These are phyloP conservation scores for Typhlomys cinereus DNA, from an alignment of 2,113 vertebrate genomes.

Conservation along the genomic window DNA sequence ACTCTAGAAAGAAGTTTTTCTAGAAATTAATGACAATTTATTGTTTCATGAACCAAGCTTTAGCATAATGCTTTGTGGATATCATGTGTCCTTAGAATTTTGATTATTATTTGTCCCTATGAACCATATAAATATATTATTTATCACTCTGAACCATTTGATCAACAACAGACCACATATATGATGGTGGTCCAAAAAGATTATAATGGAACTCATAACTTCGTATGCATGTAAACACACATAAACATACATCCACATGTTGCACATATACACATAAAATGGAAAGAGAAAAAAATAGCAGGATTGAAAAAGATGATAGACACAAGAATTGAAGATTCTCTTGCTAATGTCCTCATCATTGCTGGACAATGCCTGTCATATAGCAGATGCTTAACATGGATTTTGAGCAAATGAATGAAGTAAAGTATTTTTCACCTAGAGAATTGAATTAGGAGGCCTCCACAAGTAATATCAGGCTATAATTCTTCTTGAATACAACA, in stretches of 20 bases:
- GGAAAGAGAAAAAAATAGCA: too few species aligned
- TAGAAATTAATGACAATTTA: neutral
- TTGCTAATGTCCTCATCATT: neutral
- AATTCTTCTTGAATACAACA: neutral
- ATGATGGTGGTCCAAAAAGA: neutral
- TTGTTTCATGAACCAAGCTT: constrained; percentile 18
- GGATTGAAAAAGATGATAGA: neutral
- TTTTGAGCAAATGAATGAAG: neutral
- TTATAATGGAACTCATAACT: too few species aligned
- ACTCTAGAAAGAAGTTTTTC: neutral
- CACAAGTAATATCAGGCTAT: neutral
- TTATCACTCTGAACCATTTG: neutral
- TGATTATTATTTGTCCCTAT: neutral
- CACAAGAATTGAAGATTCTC: neutral
- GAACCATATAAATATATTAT: neutral
- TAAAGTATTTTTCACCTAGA: neutral
- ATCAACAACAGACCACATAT: neutral
- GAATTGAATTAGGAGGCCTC: neutral
- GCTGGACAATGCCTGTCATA: neutral
- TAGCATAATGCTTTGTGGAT: neutral
- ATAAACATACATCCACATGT: too few species aligned
- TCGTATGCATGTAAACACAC: too few species aligned
- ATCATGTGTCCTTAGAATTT: neutral
- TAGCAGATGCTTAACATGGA: neutral
- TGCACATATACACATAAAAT: too few species aligned